Conservation (phyloP, 2,113 vertebrate genomes). For the Litocranius walleri region DNA sequence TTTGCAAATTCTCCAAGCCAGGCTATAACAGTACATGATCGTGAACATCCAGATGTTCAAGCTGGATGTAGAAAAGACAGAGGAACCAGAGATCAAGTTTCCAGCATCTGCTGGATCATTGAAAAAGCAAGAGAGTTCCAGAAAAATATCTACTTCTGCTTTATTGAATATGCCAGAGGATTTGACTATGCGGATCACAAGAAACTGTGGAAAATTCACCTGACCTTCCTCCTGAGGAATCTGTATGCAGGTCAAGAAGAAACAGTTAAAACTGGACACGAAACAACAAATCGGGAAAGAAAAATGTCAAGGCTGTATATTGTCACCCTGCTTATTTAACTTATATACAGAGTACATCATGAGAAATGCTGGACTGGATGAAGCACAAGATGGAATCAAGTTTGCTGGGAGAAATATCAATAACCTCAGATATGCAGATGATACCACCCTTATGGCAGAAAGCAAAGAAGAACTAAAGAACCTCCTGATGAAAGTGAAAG, state of each 20-base stretch:
- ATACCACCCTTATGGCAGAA: too few species aligned
- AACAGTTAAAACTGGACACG: not conserved
- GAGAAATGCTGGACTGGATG: too few species aligned
- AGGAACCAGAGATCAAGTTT: not conserved
- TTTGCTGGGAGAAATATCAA: too few species aligned
- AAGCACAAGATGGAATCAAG: too few species aligned
- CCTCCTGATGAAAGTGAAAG: not conserved
- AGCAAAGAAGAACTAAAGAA: too few species aligned
- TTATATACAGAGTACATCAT: too few species aligned
- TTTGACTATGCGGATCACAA: not conserved
- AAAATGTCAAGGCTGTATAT: not conserved
- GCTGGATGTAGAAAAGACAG: not conserved
- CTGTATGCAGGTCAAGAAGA: not conserved
- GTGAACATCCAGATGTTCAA: not conserved
- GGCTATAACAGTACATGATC: rapidly evolving
- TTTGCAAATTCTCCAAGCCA: not conserved
- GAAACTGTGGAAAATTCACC: not conserved
- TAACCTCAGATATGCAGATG: too few species aligned
- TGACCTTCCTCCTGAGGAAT: not conserved
- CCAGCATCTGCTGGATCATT: not conserved
- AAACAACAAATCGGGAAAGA: not conserved
- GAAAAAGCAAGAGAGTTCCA: not conserved
- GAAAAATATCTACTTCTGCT: not conserved
- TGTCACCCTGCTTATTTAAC: too few species aligned
- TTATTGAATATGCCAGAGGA: not conserved